Evolutionary conservation across 2,888 invertebrate species (phyloP), one percentile per base, ranked within the genome.

Genomic region (Allacma fusca): DNA sequence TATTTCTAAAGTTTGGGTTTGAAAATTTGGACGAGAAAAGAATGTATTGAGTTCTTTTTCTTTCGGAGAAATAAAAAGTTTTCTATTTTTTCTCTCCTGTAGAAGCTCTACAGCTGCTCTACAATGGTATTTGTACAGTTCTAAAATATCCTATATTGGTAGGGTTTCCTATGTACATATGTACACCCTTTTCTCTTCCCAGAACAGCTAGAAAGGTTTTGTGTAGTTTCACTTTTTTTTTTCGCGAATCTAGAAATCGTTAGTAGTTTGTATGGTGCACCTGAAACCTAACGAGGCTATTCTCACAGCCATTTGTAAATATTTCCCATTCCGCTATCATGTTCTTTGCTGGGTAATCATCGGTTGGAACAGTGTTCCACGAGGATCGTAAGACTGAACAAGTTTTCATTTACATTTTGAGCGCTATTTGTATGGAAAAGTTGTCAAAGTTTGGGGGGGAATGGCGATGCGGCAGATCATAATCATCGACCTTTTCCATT

Each of bases 301-400:
- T 50, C 50, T 50, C 50, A 50, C 50, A 19, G 50, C 50, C 50
- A 50, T 50, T 50, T 50, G 50, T 50, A 50, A 50, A 50, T 50
- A 50, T 50, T 50, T 50, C 50, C 50, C 50, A 50, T 50, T 50
- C 50, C 19, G 19, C n/a, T 50, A 50, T 50, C 50, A 50, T 50
- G 50, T 50, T 50, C 50, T n/a, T 50, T 50, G 19, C 50, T n/a
- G 2, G 50, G 50, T 50, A 50, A 50, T 50, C 50, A 50, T 50
- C 7, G 50, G 16, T 50, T 50, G 9, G 9, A 19, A n/a, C 50
- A 12, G 16, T 50, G 50, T 50, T 50, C 19, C 19, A 50, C 50
- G 16, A 9, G 34, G 34, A 34, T n/a, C n/a, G 4, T 2, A 19
- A 50, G 50, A 19, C n/a, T 50, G 50, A 50, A n/a, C 50, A 50